Percentiles rank a stretch among this genome's conserved stretches.
Evolutionary conservation across 2,888 invertebrate genomes (phyloP).

Genomic region (Ypsolopha sequella): DNA sequence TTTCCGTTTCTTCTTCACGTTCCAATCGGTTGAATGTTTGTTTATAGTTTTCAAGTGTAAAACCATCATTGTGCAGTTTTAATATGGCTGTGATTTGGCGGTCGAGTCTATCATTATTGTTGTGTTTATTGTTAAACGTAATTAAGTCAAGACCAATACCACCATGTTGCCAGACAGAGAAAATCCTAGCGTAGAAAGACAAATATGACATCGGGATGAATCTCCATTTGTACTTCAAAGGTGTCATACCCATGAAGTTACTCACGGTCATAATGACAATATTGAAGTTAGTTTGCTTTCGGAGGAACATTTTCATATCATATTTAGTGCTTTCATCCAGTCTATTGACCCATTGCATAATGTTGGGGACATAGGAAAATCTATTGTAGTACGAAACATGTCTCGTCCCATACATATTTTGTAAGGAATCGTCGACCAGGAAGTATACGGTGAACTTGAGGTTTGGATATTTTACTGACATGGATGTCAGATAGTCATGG

Average conservation of each 20-base stretch:
- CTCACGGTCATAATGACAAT: slow-evolving; percentile 39
- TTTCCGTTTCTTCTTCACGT: slow-evolving; percentile 22
- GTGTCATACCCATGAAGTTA: slow-evolving; percentile 60
- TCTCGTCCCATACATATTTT: slow-evolving; percentile 3
- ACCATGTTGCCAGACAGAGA: slow-evolving; percentile 67
- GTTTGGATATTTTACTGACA: slow-evolving; percentile 36
- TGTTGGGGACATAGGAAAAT: too few species aligned
- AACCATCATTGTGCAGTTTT: slow-evolving; percentile 47
- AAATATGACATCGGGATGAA: slow-evolving; percentile 46
- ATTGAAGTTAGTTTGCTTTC: slow-evolving; percentile 47
- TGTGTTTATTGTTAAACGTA: slow-evolving; percentile 27
- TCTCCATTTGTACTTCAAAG: slow-evolving; percentile 59
- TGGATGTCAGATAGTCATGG: slow-evolving; percentile 35
- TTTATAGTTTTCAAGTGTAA: slow-evolving; percentile 32
- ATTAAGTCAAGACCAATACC: slow-evolving; percentile 56
- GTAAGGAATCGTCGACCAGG: slow-evolving; percentile 41
- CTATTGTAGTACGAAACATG: too few species aligned
- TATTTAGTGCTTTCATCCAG: too few species aligned
- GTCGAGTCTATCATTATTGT: slow-evolving; percentile 21
- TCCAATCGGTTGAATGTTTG: slow-evolving; percentile 31
- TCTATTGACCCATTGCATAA: too few species aligned
- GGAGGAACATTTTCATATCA: slow-evolving; percentile 30
- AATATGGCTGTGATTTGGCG: slow-evolving; percentile 32
- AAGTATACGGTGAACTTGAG: slow-evolving; percentile 41
- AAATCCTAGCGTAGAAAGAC: slow-evolving; percentile 61